A percentile compares a stretch with the other conserved stretches of the same genome.
phyloP scores from a whole-genome alignment of 2,888 invertebrate genomes.

The Oscheius myriophilus region DNA sequence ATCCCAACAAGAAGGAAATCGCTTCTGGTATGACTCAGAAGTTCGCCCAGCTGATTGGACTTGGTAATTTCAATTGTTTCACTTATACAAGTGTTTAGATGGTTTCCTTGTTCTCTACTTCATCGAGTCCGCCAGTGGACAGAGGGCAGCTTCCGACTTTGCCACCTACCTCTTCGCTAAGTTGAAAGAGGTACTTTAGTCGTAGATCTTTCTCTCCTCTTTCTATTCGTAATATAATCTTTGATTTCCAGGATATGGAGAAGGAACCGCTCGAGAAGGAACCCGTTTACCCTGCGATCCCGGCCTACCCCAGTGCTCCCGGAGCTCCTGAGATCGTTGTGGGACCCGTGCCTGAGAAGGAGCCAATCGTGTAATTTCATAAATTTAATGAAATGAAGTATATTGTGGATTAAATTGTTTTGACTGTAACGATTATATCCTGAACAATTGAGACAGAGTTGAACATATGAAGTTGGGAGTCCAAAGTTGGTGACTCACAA shows the following conservation, averaged over 20 bases:
- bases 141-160: neutral
- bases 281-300: neutral
- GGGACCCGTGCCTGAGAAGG: neutral
- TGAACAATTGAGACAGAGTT: too few relatives aligned
- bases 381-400: too few relatives aligned
- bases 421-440: neutral
- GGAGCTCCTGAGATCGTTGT: neutral
- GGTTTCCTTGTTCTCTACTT: slow-evolving; percentile 15
- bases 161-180: neutral
- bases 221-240: neutral
- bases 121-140: neutral
- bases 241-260: slow-evolving; percentile 3
- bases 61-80: neutral
- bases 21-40: neutral
- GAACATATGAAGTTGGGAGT: too few relatives aligned
- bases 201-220: neutral
- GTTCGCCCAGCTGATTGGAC: slow-evolving; percentile 3
- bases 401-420: neutral
- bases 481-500: too few relatives aligned
- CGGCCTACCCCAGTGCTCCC: neutral
- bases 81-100: neutral
- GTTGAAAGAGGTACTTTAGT: neutral
- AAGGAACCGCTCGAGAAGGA: neutral
- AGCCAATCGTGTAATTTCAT: slow-evolving; percentile 3
- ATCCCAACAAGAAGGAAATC: neutral